These are phyloP conservation scores for Battus philenor DNA, from an alignment of 1,140 invertebrate genomes.

Conservation along the genomic window DNA sequence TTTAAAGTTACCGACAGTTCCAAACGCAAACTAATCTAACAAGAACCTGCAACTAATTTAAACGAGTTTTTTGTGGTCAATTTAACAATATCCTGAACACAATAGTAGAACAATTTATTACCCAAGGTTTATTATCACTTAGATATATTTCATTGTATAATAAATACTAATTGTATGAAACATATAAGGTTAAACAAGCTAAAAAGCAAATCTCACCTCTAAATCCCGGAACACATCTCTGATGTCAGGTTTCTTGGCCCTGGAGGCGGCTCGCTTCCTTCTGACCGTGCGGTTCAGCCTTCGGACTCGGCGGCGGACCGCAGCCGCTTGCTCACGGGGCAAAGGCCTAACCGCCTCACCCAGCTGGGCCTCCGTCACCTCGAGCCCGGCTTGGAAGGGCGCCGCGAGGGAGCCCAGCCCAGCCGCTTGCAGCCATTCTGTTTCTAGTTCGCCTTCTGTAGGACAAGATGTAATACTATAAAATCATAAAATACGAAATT, in stretches of 20 bases:
- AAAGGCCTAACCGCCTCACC: conserved; percentile 68
- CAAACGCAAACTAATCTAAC: too few species aligned
- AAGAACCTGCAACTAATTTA: too few species aligned
- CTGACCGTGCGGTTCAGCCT: conserved; percentile 87
- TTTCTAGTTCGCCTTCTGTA: conserved; percentile 73
- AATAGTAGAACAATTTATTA: too few species aligned
- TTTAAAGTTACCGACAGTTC: too few species aligned
- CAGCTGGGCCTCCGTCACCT: conserved; percentile 70
- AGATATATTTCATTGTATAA: too few species aligned
- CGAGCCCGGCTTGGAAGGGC: conserved; percentile 67
- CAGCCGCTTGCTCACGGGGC: conserved; percentile 82
- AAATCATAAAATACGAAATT: background rate
- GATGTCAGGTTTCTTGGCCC: conserved; percentile 83
- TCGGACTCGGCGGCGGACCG: conserved; percentile 84
- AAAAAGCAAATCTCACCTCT: conserved; percentile 74
- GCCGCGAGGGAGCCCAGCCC: conserved; percentile 66
- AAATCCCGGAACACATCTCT: conserved; percentile 87
- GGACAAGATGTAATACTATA: conserved; percentile 23
- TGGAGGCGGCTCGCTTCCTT: conserved; percentile 75
- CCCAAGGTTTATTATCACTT: too few species aligned
- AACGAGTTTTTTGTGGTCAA: too few species aligned
- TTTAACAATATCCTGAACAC: too few species aligned
- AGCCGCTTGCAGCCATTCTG: conserved; percentile 71
- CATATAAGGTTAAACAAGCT: too few species aligned
- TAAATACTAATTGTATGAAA: too few species aligned